These are phyloP conservation scores for Acheta domesticus DNA, from an alignment of 2,888 invertebrate species.

Conservation along the genomic window DNA sequence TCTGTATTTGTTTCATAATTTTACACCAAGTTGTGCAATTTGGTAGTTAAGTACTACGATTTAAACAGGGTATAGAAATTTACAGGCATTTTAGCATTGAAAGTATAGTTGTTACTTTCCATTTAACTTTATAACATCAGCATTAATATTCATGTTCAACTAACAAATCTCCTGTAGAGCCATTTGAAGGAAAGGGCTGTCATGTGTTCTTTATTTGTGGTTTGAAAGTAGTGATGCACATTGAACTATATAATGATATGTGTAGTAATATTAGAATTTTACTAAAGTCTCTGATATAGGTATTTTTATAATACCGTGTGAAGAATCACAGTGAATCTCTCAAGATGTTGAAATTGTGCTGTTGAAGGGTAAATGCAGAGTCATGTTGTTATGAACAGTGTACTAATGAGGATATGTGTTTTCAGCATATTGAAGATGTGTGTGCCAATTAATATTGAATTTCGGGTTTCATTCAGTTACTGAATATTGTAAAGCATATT, in stretches of 20 bases:
- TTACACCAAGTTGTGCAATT: neutral
- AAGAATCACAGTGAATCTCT: neutral
- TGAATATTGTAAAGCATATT: slow-evolving; percentile 1
- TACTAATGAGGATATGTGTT: neutral
- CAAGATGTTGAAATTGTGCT: neutral
- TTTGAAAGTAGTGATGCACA: neutral
- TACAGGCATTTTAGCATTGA: neutral
- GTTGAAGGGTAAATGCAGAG: neutral
- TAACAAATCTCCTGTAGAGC: neutral
- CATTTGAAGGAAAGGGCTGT: slow-evolving; percentile 2
- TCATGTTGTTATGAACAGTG: neutral
- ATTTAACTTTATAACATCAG: too few relatives aligned
- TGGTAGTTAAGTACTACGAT: neutral
- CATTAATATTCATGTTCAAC: neutral
- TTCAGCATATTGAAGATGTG: neutral
- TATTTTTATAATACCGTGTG: neutral
- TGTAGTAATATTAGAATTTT: neutral
- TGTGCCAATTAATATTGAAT: neutral
- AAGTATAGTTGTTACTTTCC: neutral
- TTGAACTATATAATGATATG: neutral
- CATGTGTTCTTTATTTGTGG: neutral
- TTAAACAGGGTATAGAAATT: neutral
- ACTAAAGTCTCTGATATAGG: neutral
- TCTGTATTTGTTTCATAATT: too few relatives aligned
- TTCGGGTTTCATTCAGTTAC: neutral